Evolutionary conservation across 2,113 vertebrate species (phyloP).

Genomic region (Anarrhichthys ocellatus): DNA sequence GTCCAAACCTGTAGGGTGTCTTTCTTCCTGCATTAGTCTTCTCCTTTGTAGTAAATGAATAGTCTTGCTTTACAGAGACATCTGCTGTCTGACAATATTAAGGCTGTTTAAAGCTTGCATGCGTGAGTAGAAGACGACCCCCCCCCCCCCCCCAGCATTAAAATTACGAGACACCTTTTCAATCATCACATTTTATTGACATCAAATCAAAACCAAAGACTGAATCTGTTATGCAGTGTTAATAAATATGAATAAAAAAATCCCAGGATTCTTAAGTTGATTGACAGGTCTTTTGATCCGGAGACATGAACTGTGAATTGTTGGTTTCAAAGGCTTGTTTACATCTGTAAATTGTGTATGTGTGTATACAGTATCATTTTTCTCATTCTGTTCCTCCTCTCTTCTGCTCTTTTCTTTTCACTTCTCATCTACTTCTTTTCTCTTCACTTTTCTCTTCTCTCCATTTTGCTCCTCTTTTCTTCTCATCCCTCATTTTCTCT

Average conservation of each 20-base stretch:
- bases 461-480: neutral
- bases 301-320: neutral
- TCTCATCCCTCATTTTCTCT: neutral
- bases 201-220: neutral
- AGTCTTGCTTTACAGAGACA: slow-evolving; percentile 14
- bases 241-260: neutral
- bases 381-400: neutral
- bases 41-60: accelerated
- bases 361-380: too few relatives aligned
- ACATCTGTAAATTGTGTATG: too few relatives aligned
- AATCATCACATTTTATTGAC: neutral
- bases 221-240: neutral
- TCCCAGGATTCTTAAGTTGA: neutral
- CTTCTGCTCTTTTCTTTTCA: neutral
- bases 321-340: too few relatives aligned
- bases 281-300: neutral
- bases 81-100: slow-evolving; percentile 26
- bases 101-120: neutral
- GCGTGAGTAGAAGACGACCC: neutral
- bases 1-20: neutral
- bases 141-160: neutral
- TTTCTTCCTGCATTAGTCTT: neutral
- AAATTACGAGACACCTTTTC: neutral
- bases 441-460: neutral
- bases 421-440: neutral